A percentile compares a stretch with the other conserved stretches of the same genome.
Conservation (phyloP, 2,888 invertebrate genomes). For the Argyresthia goedartella region DNA sequence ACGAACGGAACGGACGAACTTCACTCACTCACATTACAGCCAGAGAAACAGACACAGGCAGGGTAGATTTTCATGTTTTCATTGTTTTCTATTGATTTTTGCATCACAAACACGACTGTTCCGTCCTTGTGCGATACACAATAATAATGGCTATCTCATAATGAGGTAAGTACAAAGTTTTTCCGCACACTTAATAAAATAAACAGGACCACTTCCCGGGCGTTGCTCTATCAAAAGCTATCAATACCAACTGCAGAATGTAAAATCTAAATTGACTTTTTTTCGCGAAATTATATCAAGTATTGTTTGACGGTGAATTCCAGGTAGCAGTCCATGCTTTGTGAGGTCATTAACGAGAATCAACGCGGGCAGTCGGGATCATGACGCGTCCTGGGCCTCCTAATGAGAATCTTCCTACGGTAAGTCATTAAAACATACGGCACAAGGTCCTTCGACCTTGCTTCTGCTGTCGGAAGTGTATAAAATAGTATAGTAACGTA, state of each 20-base stretch:
- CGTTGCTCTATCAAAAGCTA: too few relatives aligned
- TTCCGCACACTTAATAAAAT: background rate
- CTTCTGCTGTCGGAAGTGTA: too few relatives aligned
- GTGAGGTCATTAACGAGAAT: constrained; percentile 27
- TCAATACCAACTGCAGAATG: too few relatives aligned
- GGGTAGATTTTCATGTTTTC: constrained; percentile 8
- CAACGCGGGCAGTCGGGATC: constrained; percentile 16
- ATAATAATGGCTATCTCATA: constrained; percentile 13
- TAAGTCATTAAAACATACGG: constrained; percentile 19
- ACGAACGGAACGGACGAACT: constrained; percentile 3
- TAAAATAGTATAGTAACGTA: too few relatives aligned
- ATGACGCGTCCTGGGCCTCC: constrained; percentile 76
- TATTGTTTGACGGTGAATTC: too few relatives aligned
- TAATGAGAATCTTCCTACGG: constrained; percentile 78
- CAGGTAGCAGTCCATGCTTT: background rate
- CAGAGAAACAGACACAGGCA: constrained; percentile 3
- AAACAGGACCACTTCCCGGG: background rate
- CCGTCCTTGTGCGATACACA: constrained; percentile 16
- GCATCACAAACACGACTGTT: constrained; percentile 12
- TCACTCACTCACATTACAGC: constrained; percentile 5
- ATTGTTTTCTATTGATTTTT: constrained; percentile 11
- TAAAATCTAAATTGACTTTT: too few relatives aligned
- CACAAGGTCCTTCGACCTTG: background rate
- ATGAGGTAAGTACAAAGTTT: constrained; percentile 27
- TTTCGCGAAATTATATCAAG: too few relatives aligned